Evolutionary conservation across 1,140 invertebrate genomes (phyloP), one percentile per base, ranked within the genome.

Genomic region (Polypedilum vanderplanki): DNA sequence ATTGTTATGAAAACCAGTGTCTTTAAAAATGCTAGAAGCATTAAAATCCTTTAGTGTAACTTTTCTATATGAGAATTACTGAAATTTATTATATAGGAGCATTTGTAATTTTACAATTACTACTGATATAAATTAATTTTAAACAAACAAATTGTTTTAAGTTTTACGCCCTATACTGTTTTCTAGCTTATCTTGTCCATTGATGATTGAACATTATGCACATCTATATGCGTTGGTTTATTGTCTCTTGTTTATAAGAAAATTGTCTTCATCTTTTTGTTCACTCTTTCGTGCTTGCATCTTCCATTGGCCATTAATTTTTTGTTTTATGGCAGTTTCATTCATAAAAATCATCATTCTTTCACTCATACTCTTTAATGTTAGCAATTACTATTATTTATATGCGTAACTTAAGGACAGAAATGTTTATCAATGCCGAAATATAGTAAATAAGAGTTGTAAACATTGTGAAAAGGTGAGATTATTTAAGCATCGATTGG

Each of bases 291-390:
- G 8, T 20, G 65, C 10, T 22, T 70, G 65, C 65, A 70, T 70
- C 65, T 18, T 70, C 65, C 65, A 70, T 70, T 70, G 65, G 17
- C 17, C 65, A 70, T 70, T 70, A 70, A 70, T 70, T 70, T 70
- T 17, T 57, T 20, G 15, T 70, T 70, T 70, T 70, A 70, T 70
- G 65, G 65, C 17, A 70, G 17, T 70, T 70, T 70, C 65, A 70
- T 70, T 70, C 65, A 70, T 70, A 70, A 70, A 70, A 70, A 70
- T 57, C 46, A n/a, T 57, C 46, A 12, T 46, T 15, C 8, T 46
- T 2, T 46, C 9, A n/a, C n/a, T n/a, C 10, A 4, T 41, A 10
- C 40, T 41, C 10, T 46, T 10, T 46, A 46, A 15, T 15, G 9
- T 10, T 46, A 46, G 41, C 15, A 15, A 10, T 46, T 46, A 8